A percentile compares a stretch with the other conserved stretches of the same genome.
Evolutionary conservation across 2,797 vertebrate genomes (phyloP).

Genomic region (Kryptolebias ocellatus): DNA sequence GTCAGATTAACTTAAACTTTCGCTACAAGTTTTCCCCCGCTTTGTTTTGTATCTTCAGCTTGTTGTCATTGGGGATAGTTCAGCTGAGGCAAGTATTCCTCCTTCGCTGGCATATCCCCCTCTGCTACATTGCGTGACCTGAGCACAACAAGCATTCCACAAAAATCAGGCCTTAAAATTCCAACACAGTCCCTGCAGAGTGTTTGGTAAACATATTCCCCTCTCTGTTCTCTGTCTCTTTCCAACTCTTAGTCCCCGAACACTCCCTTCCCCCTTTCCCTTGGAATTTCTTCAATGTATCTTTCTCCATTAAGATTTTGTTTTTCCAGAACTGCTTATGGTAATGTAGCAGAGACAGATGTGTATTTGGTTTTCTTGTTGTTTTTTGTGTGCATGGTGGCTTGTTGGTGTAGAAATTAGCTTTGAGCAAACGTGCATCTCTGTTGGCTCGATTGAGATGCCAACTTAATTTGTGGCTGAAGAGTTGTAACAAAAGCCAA

Average conservation of each 20-base stretch:
- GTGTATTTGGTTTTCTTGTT: constrained; percentile 16
- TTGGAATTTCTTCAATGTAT: constrained; percentile 21
- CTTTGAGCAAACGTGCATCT: constrained; percentile 44
- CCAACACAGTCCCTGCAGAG: constrained; percentile 65
- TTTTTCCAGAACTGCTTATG: background rate
- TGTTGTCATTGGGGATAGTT: constrained; percentile 43
- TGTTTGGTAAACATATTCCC: constrained; percentile 69
- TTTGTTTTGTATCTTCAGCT: constrained; percentile 40
- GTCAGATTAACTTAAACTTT: constrained; percentile 46
- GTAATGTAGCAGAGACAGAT: constrained; percentile 39
- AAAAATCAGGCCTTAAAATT: constrained; percentile 69
- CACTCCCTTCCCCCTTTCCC: constrained; percentile 10
- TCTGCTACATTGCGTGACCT: constrained; percentile 69
- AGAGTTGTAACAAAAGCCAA: constrained; percentile 71
- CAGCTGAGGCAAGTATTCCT: constrained; percentile 58
- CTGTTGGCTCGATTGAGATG: constrained; percentile 45
- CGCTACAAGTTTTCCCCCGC: constrained; percentile 30
- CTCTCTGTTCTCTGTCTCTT: constrained; percentile 40
- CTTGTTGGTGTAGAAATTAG: constrained; percentile 25
- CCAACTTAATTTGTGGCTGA: constrained; percentile 71
- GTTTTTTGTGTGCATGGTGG: constrained; percentile 12
- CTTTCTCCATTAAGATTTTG: constrained; percentile 34
- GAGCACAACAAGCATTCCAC: constrained; percentile 67
- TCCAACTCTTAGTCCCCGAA: constrained; percentile 31
- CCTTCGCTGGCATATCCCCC: constrained; percentile 54